phyloP scores from a whole-genome alignment of 2,888 invertebrate genomes.

The Lasius fuliginosus region DNA sequence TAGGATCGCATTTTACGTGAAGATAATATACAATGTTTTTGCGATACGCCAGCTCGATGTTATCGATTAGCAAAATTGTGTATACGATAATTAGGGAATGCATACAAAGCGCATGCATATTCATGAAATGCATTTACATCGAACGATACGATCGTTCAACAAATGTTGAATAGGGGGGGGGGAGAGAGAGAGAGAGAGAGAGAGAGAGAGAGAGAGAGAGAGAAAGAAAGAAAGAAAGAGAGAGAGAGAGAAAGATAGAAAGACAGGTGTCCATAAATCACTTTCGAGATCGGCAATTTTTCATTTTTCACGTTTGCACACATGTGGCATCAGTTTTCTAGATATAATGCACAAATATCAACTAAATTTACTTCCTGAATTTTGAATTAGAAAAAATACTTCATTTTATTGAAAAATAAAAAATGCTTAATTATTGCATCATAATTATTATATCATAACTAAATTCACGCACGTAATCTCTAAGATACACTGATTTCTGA shows the following conservation, averaged over 20 bases:
- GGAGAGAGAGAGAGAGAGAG: neutral
- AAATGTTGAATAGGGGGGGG: constrained; percentile 12
- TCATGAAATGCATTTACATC: constrained; percentile 51
- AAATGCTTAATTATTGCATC: neutral
- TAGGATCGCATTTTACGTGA: constrained; percentile 25
- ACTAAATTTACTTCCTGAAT: neutral
- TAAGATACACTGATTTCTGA: neutral
- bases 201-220: constrained; percentile 7
- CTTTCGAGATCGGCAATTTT: constrained; percentile 12
- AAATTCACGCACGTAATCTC: neutral
- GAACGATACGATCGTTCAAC: constrained; percentile 34
- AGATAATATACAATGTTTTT: constrained; percentile 53
- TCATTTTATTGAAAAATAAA: neutral
- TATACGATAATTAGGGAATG: constrained; percentile 53
- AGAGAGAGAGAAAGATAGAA: neutral
- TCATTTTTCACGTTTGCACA: constrained; percentile 22
- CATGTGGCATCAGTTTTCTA: neutral
- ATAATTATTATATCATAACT: neutral
- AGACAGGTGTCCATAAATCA: constrained; percentile 31
- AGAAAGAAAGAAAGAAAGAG: neutral
- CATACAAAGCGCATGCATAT: constrained; percentile 48
- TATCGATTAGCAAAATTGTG: constrained; percentile 55
- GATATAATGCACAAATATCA: constrained; percentile 1
- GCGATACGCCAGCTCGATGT: constrained; percentile 40
- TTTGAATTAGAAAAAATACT: neutral